These are phyloP conservation scores for Heliothis subflexa DNA, from an alignment of 1,140 invertebrate genomes.

Conservation along the genomic window DNA sequence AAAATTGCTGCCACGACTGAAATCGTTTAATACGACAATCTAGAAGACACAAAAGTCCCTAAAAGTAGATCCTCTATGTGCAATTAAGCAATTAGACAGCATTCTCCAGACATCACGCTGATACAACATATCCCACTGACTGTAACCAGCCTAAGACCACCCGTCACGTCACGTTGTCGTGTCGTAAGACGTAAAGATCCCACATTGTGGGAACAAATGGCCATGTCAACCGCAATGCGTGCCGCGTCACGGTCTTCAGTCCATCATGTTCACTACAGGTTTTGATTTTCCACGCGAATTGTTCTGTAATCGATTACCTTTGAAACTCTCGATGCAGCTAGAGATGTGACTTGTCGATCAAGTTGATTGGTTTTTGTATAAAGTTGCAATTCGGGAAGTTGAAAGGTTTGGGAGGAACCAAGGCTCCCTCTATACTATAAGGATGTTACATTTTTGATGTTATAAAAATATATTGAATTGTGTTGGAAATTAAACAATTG, in stretches of 20 bases:
- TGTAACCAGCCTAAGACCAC: background rate
- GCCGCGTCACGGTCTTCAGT: slow-evolving; percentile 50
- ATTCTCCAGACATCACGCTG: background rate
- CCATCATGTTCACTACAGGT: slow-evolving; percentile 50
- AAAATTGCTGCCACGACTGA: too few relatives aligned
- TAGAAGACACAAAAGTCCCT: too few relatives aligned
- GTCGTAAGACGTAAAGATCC: slow-evolving; percentile 38
- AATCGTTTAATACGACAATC: too few relatives aligned
- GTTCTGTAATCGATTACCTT: slow-evolving; percentile 44
- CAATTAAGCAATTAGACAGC: too few relatives aligned
- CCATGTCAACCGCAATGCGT: slow-evolving; percentile 53
- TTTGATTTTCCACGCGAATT: slow-evolving; percentile 53
- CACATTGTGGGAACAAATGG: slow-evolving; percentile 47
- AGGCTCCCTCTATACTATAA: too few relatives aligned
- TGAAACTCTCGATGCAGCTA: slow-evolving; percentile 7
- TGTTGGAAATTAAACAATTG: too few relatives aligned
- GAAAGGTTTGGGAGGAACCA: too few relatives aligned
- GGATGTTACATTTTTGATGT: too few relatives aligned
- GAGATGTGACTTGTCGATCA: slow-evolving; percentile 28
- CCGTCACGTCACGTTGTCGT: slow-evolving; percentile 23
- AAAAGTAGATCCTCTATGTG: too few relatives aligned
- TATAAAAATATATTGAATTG: too few relatives aligned
- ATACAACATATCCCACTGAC: background rate
- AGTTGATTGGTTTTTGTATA: slow-evolving; percentile 1
- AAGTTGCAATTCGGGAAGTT: too few relatives aligned